These are phyloP conservation scores for Habrosyne pyritoides DNA, from an alignment of 2,888 invertebrate genomes.

Conservation along the genomic window DNA sequence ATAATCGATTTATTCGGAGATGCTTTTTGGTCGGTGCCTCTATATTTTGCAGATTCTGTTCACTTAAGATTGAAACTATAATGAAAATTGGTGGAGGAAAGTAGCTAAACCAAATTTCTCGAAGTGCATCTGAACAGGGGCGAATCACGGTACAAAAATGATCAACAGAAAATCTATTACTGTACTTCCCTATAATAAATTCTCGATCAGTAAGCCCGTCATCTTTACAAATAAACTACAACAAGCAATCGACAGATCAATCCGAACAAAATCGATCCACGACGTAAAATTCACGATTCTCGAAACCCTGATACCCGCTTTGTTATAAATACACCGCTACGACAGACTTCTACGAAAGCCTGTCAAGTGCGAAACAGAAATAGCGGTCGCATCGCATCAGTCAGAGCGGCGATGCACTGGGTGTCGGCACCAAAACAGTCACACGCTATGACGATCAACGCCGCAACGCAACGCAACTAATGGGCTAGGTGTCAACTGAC, in stretches of 20 bases:
- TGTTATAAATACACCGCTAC: constrained; percentile 40
- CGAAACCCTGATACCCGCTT: constrained; percentile 25
- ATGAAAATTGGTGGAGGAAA: no score
- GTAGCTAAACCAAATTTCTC: no score
- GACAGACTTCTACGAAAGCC: constrained; percentile 44
- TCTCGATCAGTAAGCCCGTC: not conserved
- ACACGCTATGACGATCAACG: not conserved
- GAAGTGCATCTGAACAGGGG: no score
- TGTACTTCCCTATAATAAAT: not conserved
- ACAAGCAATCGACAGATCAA: not conserved
- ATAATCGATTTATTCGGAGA: no score
- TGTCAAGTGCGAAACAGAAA: constrained; percentile 30
- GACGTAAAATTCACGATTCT: not conserved
- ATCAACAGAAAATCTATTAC: no score
- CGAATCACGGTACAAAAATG: no score
- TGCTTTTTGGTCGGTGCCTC: no score
- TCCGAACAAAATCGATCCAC: not conserved
- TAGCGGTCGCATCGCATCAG: constrained; percentile 41
- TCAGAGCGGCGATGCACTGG: not conserved
- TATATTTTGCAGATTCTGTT: no score
- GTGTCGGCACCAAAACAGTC: not conserved
- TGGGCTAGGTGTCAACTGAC: not conserved
- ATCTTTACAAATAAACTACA: not conserved
- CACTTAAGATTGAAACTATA: no score
- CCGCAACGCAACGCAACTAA: not conserved